Evolutionary conservation across 2,113 vertebrate species (phyloP).

Genomic region (Felis catus): F.catus_Fca126_mat1.0 CM031413.1:55498501-55499000

Average conservation of each 20-base stretch:
- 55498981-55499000: background rate
- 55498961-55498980: background rate
- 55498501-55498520: background rate
- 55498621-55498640: background rate
- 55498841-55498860: background rate
- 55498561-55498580: background rate
- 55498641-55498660: background rate
- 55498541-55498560: background rate
- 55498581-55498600: background rate
- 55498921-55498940: background rate
- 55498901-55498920: background rate
- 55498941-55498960: background rate
- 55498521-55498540: background rate
- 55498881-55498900: background rate
- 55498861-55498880: background rate
- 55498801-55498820: background rate
- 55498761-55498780: background rate
- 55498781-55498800: background rate
- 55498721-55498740: background rate
- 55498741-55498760: background rate
- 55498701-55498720: background rate
- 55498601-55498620: background rate
- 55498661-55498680: background rate
- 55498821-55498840: background rate
- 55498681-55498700: background rate